Evolutionary conservation across 1,140 invertebrate species (phyloP).

Genomic region (Bombyx mori): DNA sequence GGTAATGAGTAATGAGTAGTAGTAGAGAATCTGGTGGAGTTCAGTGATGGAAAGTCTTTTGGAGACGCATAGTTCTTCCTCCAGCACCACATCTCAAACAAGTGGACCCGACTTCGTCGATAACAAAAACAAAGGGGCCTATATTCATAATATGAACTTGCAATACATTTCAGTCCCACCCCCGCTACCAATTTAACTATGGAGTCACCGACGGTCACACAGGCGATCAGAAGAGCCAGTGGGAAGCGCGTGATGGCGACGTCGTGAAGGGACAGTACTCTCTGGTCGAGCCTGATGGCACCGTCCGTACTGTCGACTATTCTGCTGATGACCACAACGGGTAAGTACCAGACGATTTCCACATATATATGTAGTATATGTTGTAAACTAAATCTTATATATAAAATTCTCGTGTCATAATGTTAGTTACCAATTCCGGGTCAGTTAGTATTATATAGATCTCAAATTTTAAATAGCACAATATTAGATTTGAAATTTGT

Average conservation of each 20-base stretch:
- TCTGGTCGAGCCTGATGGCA: constrained; percentile 72
- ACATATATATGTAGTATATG: background rate
- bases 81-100: too few species aligned
- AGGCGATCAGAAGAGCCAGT: constrained; percentile 79
- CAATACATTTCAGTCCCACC: constrained; percentile 61
- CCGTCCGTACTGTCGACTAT: constrained; percentile 72
- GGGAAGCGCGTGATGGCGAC: constrained; percentile 75
- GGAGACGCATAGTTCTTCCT: too few species aligned
- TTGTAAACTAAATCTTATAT: background rate
- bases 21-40: too few species aligned
- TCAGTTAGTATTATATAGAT: too few species aligned
- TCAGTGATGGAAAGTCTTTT: too few species aligned
- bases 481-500: too few species aligned
- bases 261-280: constrained; percentile 75
- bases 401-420: background rate
- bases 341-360: constrained; percentile 22
- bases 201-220: constrained; percentile 80
- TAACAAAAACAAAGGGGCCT: too few species aligned
- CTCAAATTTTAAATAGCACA: too few species aligned
- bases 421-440: too few species aligned
- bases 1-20: too few species aligned
- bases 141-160: background rate
- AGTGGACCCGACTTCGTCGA: too few species aligned
- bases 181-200: constrained; percentile 82
- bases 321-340: constrained; percentile 72